phyloP scores from a whole-genome alignment of 2,888 invertebrate genomes.

The Incurvaria masculella region DNA sequence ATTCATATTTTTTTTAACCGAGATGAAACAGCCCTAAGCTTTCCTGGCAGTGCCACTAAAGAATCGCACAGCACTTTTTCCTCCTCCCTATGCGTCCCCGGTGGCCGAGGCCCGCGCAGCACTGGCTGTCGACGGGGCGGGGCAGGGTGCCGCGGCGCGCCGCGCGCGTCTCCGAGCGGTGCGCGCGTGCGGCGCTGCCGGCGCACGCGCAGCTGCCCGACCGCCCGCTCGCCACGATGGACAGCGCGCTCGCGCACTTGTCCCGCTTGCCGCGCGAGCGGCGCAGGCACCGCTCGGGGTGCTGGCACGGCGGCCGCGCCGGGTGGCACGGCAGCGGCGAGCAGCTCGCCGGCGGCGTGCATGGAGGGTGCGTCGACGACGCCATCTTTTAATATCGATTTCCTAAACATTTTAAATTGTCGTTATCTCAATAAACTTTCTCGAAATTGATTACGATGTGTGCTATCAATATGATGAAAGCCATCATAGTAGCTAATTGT shows the following conservation, averaged over 20 bases:
- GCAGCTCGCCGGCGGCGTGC: constrained; percentile 40
- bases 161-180: constrained; percentile 17
- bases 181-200: constrained; percentile 26
- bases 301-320: constrained; percentile 32
- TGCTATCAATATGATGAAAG: no score
- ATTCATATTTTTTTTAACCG: neutral
- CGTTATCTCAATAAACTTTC: no score
- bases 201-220: constrained; percentile 24
- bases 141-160: constrained; percentile 11
- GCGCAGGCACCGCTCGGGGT: constrained; percentile 36
- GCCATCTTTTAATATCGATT: constrained; percentile 16
- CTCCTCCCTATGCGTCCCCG: constrained; percentile 29
- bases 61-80: constrained; percentile 20
- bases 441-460: constrained; percentile 3
- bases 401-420: no score
- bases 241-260: constrained; percentile 36
- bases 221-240: constrained; percentile 36
- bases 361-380: constrained; percentile 30
- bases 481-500: no score
- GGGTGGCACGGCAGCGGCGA: constrained; percentile 38
- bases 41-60: constrained; percentile 17
- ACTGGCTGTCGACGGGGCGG: constrained; percentile 25
- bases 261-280: constrained; percentile 30
- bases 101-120: constrained; percentile 40
- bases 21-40: neutral